Evolutionary conservation across 1,140 invertebrate genomes (phyloP), one percentile per base, ranked within the genome.

Genomic region (Drusus annulatus): DNA sequence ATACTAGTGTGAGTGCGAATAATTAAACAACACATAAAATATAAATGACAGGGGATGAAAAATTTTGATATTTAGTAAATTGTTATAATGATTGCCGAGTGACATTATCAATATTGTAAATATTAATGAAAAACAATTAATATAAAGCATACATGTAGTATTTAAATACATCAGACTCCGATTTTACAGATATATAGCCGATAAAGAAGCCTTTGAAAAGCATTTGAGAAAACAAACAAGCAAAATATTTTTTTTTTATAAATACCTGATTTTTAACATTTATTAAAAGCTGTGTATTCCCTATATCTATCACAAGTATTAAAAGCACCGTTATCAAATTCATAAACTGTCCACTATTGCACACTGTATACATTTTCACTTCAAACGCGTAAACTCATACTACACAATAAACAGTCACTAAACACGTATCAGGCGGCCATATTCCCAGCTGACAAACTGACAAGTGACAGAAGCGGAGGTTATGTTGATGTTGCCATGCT

Each of bases 221-320:
- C 56, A 60, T 17, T 45, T 1, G 13, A 45, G 36, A 45, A 45
- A 45, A 60, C 56, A 60, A 60, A 60, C 56, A 60, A 60, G 23
- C 56, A 23, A 5, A 60, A 23, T 60, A 60, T 60, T 23, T 25
- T 28, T 25, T 28, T 10, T 52, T 10, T 45, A 45, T 45, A 15
- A 15, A n/a, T 62, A 92, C 92, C 90, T 92, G 91, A 90, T 93
- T 93, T 87, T 91, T 92, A 23, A 93, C 91, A 86, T 93, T 93
- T 84, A 93, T 93, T 28, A 93, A 87, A 50, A 93, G 88, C 83
- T 92, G 90, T 75, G 91, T 89, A 77, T 83, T 73, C 51, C 77
- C 75, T 71, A 78, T 73, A 25, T 81, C 65, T 56, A 80, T 76
- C 75, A 79, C 63, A 54, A 80, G n/a, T 28, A 82, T 80, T 56